A percentile compares a stretch with the other conserved stretches of the same genome.
Conservation (phyloP, 1,140 invertebrate genomes). For the Saccostrea echinata region DNA sequence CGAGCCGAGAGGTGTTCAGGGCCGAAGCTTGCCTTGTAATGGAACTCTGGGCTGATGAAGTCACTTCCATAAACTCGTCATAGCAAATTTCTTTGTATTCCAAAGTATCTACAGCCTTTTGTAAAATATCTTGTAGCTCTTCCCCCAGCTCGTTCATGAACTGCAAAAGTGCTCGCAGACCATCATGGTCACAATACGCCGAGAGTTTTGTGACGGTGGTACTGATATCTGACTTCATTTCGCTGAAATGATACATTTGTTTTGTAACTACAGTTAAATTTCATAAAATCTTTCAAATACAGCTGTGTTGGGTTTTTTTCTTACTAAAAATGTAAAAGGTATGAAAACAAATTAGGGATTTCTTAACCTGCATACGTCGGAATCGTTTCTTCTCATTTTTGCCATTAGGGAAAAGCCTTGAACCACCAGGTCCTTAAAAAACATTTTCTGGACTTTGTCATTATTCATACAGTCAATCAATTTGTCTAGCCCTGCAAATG, state of each 20-base stretch:
- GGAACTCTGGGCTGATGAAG: neutral
- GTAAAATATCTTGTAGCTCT: neutral
- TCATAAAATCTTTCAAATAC: neutral
- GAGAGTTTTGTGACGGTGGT: neutral
- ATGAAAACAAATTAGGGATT: neutral
- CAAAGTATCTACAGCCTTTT: neutral
- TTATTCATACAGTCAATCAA: slow-evolving; percentile 4
- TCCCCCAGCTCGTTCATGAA: neutral
- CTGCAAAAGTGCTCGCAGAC: neutral
- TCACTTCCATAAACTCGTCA: neutral
- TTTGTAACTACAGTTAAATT: neutral
- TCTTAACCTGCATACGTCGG: neutral
- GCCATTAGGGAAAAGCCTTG: too few species aligned
- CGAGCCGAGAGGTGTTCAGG: neutral
- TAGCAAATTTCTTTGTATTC: neutral
- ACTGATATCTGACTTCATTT: neutral
- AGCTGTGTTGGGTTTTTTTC: neutral
- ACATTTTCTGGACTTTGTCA: neutral
- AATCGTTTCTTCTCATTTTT: neutral
- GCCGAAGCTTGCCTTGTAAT: neutral
- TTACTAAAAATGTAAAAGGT: too few species aligned
- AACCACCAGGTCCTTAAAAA: neutral
- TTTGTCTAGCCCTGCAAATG: neutral
- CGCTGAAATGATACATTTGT: neutral
- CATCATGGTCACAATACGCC: neutral